Evolutionary conservation across 2,797 vertebrate species (phyloP), one percentile per base, ranked within the genome.

Genomic region (Oreochromis grahami): DNA sequence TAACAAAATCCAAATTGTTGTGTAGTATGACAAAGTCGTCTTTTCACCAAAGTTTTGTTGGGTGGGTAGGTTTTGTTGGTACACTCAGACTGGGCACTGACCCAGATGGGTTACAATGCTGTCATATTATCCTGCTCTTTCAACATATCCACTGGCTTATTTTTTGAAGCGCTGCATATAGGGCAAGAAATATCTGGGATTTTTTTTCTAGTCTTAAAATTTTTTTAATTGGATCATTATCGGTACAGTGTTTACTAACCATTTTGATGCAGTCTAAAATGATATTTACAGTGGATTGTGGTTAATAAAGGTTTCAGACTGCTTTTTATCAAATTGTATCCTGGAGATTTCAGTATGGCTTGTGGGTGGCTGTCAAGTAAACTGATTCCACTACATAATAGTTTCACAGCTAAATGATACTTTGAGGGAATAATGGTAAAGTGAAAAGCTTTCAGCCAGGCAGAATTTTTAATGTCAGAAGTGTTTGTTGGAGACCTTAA

Each of bases 321-420:
- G 21, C 43, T 70, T 50, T 56, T 83, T 72, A 63, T 88, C 70
- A 56, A 48, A 83, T n/a, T 78, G 55, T 77, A 24, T 81, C 77
- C 77, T 52, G 81, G 17, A 80, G 87, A 34, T 76, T 58, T 76
- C 86, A 84, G 78, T 88, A 86, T 84, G 80, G 65, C 80, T 87
- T 86, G 83, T 90, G 84, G 78, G 88, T 86, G 79, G 85, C 41
- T 89, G 81, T 84, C 82, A 84, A 86, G 68, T 85, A 89, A 87
- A 85, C 63, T 85, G 76, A 77, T 77, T 78, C 51, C 34, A 65
- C 74, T 50, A 56, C 24, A 8, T 38, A 60, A 41, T 68, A 51
- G 77, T 84, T 77, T 84, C 77, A 89, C 81, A 85, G 60, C 29
- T 70, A 74, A 74, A 74, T 74, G 24, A 50, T 74, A 48, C 8